Percentiles rank a stretch among this genome's conserved stretches.
Evolutionary conservation across 2,888 invertebrate species (phyloP).

Genomic region (Dione vanillae): DNA sequence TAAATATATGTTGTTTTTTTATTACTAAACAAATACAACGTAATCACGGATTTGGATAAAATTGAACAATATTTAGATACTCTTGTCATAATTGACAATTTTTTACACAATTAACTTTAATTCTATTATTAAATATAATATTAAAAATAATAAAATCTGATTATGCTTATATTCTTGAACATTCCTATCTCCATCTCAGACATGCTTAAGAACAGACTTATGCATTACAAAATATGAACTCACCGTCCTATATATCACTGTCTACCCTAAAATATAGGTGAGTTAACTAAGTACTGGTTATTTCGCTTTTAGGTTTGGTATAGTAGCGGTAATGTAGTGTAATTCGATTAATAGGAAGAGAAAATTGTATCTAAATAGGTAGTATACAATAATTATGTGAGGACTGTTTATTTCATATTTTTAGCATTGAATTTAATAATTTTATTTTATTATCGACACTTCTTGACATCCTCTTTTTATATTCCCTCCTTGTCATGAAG

Average conservation of each 20-base stretch:
- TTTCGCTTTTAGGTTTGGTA: conserved; percentile 68
- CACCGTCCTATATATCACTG: conserved; percentile 57
- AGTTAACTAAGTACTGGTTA: conserved; percentile 55
- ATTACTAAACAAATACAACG: too few relatives aligned
- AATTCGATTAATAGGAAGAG: conserved; percentile 61
- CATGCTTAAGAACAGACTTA: conserved; percentile 54
- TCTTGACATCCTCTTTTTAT: conserved; percentile 33
- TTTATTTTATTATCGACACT: conserved; percentile 2
- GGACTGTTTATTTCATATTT: not conserved
- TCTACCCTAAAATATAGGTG: conserved; percentile 54
- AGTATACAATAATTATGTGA: not conserved
- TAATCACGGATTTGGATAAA: too few relatives aligned
- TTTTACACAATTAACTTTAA: conserved; percentile 32
- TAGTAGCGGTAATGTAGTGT: conserved; percentile 64
- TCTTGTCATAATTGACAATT: too few relatives aligned
- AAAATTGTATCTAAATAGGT: conserved; percentile 51
- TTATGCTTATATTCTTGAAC: conserved; percentile 68
- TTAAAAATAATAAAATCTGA: conserved; percentile 68
- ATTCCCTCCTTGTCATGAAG: conserved; percentile 69
- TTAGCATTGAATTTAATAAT: not conserved
- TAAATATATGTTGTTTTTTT: too few relatives aligned
- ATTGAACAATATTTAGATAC: too few relatives aligned
- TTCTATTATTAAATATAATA: conserved; percentile 54
- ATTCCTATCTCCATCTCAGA: conserved; percentile 70
- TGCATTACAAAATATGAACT: conserved; percentile 54